A percentile compares a stretch with the other conserved stretches of the same genome.
Conservation (phyloP, 1,140 invertebrate species). For the Schmidtea mediterranea region DNA sequence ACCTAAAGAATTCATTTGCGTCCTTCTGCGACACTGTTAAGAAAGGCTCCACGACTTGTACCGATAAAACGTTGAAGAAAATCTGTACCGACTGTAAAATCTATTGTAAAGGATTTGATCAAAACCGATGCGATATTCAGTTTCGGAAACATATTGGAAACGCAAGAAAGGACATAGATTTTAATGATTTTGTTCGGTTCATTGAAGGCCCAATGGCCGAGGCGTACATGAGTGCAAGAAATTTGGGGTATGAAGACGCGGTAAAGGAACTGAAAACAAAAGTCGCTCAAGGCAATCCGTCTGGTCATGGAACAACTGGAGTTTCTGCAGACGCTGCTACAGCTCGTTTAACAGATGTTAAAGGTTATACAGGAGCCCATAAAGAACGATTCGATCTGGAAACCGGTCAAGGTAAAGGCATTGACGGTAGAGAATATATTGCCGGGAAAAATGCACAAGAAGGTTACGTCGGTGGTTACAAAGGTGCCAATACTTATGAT, state of each 20-base stretch:
- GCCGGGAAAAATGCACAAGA: slow-evolving; percentile 12
- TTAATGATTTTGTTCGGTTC: not conserved
- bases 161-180: not conserved
- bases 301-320: slow-evolving; percentile 1
- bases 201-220: not conserved
- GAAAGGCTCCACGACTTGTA: not conserved
- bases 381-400: slow-evolving; percentile 30
- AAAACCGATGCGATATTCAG: not conserved
- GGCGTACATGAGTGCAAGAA: not conserved
- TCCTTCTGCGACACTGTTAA: slow-evolving; percentile 2
- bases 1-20: not conserved
- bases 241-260: not conserved
- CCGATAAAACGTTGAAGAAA: slow-evolving; percentile 3
- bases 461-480: slow-evolving; percentile 31
- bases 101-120: not conserved
- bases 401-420: slow-evolving; percentile 29
- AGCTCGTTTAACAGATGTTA: slow-evolving; percentile 35
- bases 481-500: slow-evolving; percentile 15
- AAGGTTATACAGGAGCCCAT: slow-evolving; percentile 30
- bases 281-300: not conserved
- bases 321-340: not conserved
- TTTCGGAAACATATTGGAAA: not conserved
- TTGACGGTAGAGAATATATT: slow-evolving; percentile 22
- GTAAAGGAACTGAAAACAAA: not conserved
- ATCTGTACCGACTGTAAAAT: slow-evolving; percentile 1